Evolutionary conservation across 2,888 invertebrate species (phyloP).

Genomic region (Catocala sponsa): DNA sequence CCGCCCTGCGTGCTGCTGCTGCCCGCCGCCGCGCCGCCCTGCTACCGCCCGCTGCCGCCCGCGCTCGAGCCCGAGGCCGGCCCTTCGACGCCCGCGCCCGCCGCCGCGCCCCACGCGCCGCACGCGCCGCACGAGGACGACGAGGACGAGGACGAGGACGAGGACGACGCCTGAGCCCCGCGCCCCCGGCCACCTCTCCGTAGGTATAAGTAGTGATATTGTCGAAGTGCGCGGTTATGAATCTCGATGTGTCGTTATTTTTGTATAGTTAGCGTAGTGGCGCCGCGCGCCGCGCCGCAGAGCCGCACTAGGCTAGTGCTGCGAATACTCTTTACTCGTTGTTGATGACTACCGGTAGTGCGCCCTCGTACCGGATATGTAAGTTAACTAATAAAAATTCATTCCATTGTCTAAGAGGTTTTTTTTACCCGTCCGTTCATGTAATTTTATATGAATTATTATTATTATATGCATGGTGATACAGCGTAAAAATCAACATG

Average conservation of each 20-base stretch:
- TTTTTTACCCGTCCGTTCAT: too few species aligned
- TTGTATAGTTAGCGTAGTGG: slow-evolving; percentile 21
- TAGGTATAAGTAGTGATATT: neutral
- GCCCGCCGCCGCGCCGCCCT: slow-evolving; percentile 46
- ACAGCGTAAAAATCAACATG: too few species aligned
- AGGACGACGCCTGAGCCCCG: neutral
- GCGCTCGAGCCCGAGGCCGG: slow-evolving; percentile 61
- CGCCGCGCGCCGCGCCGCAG: too few species aligned
- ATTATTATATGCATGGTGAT: too few species aligned
- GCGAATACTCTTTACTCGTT: slow-evolving; percentile 6
- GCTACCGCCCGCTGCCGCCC: slow-evolving; percentile 27
- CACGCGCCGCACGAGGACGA: slow-evolving; percentile 20
- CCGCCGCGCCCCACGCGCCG: slow-evolving; percentile 42
- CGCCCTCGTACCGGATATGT: neutral
- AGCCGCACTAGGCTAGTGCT: neutral
- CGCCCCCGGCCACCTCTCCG: neutral
- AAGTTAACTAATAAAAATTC: neutral
- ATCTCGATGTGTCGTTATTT: slow-evolving; percentile 31
- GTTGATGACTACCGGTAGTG: neutral
- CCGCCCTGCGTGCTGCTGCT: slow-evolving; percentile 61
- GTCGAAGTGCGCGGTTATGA: slow-evolving; percentile 1
- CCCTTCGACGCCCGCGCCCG: slow-evolving; percentile 37
- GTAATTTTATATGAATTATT: too few species aligned
- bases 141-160: slow-evolving; percentile 13
- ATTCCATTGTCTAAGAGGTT: neutral